phyloP scores from a whole-genome alignment of 2,888 invertebrate species.

The Bugulina stolonifera region DNA sequence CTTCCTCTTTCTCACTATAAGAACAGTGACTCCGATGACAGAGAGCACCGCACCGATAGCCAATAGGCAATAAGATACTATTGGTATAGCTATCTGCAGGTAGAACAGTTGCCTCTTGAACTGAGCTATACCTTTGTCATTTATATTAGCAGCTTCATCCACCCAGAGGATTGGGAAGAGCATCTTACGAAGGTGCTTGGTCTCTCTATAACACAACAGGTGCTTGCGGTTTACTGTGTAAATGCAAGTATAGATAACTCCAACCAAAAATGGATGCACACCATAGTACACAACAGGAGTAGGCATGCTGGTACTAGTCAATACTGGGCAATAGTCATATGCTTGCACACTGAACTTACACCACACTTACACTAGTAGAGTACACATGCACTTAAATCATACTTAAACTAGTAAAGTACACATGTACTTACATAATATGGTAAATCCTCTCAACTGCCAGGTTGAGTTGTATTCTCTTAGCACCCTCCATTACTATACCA shows the following conservation, averaged over 20 bases:
- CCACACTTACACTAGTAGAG: too few species aligned
- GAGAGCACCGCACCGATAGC: background rate
- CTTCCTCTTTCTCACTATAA: background rate
- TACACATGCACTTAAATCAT: too few species aligned
- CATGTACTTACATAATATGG: constrained; percentile 26
- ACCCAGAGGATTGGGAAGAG: constrained; percentile 4
- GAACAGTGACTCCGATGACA: background rate
- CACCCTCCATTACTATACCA: constrained; percentile 31
- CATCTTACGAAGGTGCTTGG: background rate
- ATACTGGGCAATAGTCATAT: too few species aligned
- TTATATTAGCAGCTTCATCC: background rate
- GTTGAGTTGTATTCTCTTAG: constrained; percentile 34
- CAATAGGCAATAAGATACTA: background rate
- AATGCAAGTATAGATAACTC: too few species aligned
- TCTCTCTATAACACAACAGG: constrained; percentile 11
- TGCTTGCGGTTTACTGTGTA: too few species aligned
- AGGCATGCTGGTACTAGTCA: too few species aligned
- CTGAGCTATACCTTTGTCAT: background rate
- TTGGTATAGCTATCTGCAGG: background rate
- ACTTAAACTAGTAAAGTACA: too few species aligned
- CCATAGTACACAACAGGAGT: too few species aligned
- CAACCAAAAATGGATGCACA: too few species aligned
- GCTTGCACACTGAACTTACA: too few species aligned
- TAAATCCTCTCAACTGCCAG: constrained; percentile 16
- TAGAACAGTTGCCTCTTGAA: background rate